These are phyloP conservation scores for Montipora sp. DNA, from an alignment of 64 coral and sea anemone genomes.

Conservation along the genomic window DNA sequence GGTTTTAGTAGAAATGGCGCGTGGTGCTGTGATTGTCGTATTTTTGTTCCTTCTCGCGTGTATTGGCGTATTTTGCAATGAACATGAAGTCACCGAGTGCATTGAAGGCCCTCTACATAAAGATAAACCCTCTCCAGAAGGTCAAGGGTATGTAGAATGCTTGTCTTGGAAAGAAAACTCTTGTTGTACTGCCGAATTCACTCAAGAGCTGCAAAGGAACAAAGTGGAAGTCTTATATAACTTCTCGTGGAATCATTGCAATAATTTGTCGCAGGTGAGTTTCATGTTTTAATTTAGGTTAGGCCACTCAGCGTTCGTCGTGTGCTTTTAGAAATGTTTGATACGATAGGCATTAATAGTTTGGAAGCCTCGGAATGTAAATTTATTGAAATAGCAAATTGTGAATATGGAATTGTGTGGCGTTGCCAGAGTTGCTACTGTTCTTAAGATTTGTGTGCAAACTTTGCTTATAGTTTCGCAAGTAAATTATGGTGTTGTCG, in stretches of 20 bases:
- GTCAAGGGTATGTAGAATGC: conserved; percentile 66
- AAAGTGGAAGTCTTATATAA: conserved; percentile 64
- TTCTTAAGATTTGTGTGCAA: too few relatives aligned
- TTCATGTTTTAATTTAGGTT: background rate
- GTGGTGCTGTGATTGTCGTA: background rate
- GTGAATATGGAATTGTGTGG: too few relatives aligned
- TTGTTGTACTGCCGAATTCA: conserved; percentile 85
- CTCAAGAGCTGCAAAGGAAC: conserved; percentile 46
- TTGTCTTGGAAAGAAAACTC: conserved; percentile 71
- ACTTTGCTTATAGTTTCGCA: too few relatives aligned
- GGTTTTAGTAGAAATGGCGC: conserved; percentile 19
- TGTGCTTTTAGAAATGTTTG: too few relatives aligned
- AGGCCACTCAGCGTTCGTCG: too few relatives aligned
- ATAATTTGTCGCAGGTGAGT: conserved; percentile 54
- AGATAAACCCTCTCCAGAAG: conserved; percentile 60
- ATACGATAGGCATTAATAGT: too few relatives aligned
- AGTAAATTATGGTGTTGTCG: too few relatives aligned
- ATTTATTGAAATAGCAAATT: too few relatives aligned
- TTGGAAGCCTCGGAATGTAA: too few relatives aligned
- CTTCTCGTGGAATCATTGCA: conserved; percentile 81
- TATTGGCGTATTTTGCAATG: background rate
- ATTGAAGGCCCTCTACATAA: conserved; percentile 71
- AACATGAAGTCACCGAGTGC: conserved; percentile 39
- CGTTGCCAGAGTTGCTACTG: too few relatives aligned
- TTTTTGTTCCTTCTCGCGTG: background rate